Conservation (phyloP, 2,888 invertebrate genomes). For the Tenthredo scrophulariae region DNA sequence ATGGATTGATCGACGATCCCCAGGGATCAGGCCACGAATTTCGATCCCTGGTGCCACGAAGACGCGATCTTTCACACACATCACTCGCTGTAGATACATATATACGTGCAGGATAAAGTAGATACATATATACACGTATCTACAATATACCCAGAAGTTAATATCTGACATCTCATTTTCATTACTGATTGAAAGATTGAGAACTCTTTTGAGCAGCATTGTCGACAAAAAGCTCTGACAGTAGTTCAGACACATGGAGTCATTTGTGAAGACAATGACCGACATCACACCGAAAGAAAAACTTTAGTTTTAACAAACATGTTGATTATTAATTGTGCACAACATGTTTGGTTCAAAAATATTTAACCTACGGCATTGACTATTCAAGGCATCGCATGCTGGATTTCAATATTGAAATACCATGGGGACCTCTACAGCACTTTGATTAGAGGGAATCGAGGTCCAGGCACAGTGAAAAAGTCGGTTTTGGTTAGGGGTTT, state of each 20-base stretch:
- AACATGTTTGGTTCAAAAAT: background rate
- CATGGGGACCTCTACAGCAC: too few species aligned
- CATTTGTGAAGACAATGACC: too few species aligned
- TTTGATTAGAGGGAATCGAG: background rate
- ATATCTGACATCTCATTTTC: slow-evolving; percentile 4
- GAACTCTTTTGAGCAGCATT: background rate
- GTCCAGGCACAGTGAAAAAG: background rate
- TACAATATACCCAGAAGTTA: background rate
- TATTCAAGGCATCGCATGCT: background rate
- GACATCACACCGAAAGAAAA: background rate
- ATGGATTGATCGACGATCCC: slow-evolving; percentile 75
- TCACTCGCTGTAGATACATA: background rate
- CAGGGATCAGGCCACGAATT: slow-evolving; percentile 73
- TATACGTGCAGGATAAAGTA: background rate
- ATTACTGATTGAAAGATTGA: background rate
- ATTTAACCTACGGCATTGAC: background rate
- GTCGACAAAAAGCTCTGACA: background rate
- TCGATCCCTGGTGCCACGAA: slow-evolving; percentile 32
- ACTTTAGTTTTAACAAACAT: background rate
- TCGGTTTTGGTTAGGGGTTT: background rate
- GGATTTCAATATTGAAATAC: background rate
- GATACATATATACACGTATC: background rate
- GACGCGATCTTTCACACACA: slow-evolving; percentile 42
- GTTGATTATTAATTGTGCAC: background rate
- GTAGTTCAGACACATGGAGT: background rate